Base-by-base conservation (phyloP, 2,888 invertebrate genomes). In the Lasioglossum pauxillum region DNA sequence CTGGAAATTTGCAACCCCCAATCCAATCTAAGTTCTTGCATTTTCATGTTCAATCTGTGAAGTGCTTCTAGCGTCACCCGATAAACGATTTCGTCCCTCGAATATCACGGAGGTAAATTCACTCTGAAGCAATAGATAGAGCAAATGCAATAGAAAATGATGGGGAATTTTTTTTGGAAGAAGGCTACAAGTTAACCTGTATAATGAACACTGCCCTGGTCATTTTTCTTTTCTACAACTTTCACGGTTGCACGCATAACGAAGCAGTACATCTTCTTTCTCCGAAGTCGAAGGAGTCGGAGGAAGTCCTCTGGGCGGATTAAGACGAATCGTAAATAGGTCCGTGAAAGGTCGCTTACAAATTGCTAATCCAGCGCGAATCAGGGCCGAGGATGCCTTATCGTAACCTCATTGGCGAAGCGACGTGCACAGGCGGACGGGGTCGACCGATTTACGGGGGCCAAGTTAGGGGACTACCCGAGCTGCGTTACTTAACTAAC, bases 361-460 rank as follows among this genome's bases (percentile, higher is more conserved):
- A 87, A 86, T 87, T 82, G 80, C 82, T 86, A 87, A 82, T 87
- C 82, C 79, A 73, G 31, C 60, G 78, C 60, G 80, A 80, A 85
- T 85, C 85, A 71, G 67, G 71, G 35, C 73, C 76, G 78, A 71
- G 76, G 72, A 72, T 35, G 82, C 57, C 79, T 77, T 73, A 77
- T 82, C 75, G 82, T 80, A 78, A 80, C 79, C 79, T 82, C 71
- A 80, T 82, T 78, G 86, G 71, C 27, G 53, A 57, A 75, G 78
- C 72, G 44, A 72, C 79, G 75, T 71, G 74, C 75, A 53, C 78
- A 60, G 69, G 71, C 64, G 79, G 57, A 71, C 44, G 53, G 44
- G 69, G 64, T 75, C 78, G 86, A 38, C 44, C 86, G 87, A 87
- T 80, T 83, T 83, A 80, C 86, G 79, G 75, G 77, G 74, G 64